Evolutionary conservation across 2,888 invertebrate genomes (phyloP).

Genomic region (Hirtodrosophila histrioides): DNA sequence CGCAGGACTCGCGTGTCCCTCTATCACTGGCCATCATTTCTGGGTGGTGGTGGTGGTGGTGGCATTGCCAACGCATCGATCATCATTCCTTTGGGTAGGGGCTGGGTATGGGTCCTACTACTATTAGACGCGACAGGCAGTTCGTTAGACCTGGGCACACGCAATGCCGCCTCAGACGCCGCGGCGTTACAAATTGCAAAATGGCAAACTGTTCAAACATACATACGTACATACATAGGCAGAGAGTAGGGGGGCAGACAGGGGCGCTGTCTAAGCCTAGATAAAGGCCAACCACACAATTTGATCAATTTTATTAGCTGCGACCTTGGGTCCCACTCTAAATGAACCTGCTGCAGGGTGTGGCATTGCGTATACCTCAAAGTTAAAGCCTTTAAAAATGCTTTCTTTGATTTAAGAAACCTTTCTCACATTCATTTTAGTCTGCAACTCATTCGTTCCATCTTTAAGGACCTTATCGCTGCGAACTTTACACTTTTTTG

Average conservation of each 20-base stretch:
- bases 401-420: too few species aligned
- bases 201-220: conserved; percentile 36
- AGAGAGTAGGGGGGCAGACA: conserved; percentile 2
- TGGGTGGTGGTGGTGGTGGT: conserved; percentile 49
- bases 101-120: conserved; percentile 24
- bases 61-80: conserved; percentile 61
- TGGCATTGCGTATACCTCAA: background rate
- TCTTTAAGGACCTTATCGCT: too few species aligned
- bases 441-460: too few species aligned
- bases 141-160: conserved; percentile 36
- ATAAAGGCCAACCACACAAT: conserved; percentile 28
- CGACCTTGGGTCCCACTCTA: conserved; percentile 30
- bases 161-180: conserved; percentile 28
- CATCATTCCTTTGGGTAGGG: conserved; percentile 33
- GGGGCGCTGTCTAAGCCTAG: conserved; percentile 17
- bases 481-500: conserved; percentile 5
- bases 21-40: conserved; percentile 68
- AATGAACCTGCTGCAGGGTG: conserved; percentile 14
- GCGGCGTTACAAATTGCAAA: conserved; percentile 60
- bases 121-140: conserved; percentile 20
- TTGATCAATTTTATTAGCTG: conserved; percentile 45
- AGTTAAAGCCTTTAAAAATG: too few species aligned
- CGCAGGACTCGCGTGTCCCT: conserved; percentile 40
- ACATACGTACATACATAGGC: background rate
- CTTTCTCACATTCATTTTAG: too few species aligned